Conservation (phyloP, 1,140 invertebrate species). For the Eubasilissa regina region DNA sequence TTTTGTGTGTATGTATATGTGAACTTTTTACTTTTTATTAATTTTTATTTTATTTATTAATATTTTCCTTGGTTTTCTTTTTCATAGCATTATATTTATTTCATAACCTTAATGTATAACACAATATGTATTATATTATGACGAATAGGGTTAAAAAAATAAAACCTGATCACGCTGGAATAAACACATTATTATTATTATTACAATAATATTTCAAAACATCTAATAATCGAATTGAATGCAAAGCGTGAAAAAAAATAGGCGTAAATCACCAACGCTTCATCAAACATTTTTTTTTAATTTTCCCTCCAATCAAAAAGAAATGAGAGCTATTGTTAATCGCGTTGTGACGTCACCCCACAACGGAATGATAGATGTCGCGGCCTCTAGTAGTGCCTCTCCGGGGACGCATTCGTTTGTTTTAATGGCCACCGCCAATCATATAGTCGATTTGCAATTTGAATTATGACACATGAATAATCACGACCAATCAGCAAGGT, state of each 20-base stretch:
- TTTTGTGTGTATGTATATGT: no score
- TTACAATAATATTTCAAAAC: no score
- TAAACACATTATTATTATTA: no score
- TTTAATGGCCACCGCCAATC: constrained; percentile 55
- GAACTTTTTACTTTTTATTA: no score
- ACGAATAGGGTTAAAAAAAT: no score
- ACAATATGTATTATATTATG: no score
- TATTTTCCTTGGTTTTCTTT: no score
- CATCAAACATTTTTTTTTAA: constrained; percentile 2
- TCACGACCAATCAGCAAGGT: constrained; percentile 26
- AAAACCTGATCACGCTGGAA: no score
- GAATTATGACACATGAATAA: constrained; percentile 34
- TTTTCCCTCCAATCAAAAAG: constrained; percentile 27
- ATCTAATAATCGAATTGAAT: no score
- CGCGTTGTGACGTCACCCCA: background rate
- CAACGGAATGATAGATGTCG: constrained; percentile 31
- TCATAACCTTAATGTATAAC: no score
- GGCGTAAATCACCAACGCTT: background rate
- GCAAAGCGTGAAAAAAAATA: background rate
- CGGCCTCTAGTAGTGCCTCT: constrained; percentile 19
- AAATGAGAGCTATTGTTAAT: constrained; percentile 12
- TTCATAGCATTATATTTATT: no score
- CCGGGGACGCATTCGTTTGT: constrained; percentile 49
- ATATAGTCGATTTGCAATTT: constrained; percentile 50
- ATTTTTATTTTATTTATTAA: no score